These are phyloP conservation scores for Holacanthella duospinosa DNA, from an alignment of 2,888 invertebrate species.

Conservation along the genomic window DNA sequence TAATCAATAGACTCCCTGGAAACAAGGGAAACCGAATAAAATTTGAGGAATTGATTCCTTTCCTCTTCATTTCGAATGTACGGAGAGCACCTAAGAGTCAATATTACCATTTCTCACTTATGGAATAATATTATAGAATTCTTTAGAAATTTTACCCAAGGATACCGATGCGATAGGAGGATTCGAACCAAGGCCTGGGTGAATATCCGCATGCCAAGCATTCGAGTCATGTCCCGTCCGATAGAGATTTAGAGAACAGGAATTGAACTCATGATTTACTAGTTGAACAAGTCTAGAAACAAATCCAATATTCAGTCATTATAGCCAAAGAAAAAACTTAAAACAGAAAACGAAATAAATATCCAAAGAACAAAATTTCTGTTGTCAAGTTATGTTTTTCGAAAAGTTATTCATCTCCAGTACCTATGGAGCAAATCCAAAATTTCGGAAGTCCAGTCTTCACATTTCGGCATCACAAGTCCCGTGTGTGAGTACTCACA, in stretches of 20 bases:
- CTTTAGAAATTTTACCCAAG: slow-evolving; percentile 34
- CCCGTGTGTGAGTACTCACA: slow-evolving; percentile 44
- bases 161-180: slow-evolving; percentile 33
- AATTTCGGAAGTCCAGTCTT: slow-evolving; percentile 38
- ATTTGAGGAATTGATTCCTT: slow-evolving; percentile 21
- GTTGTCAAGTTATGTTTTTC: no score
- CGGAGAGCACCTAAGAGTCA: slow-evolving; percentile 22
- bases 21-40: slow-evolving; percentile 41
- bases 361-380: not conserved
- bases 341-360: not conserved
- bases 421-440: slow-evolving; percentile 37
- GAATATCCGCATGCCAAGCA: slow-evolving; percentile 45
- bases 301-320: slow-evolving; percentile 7
- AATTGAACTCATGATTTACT: slow-evolving; percentile 44
- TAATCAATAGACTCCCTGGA: slow-evolving; percentile 44
- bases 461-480: slow-evolving; percentile 33
- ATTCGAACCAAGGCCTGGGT: slow-evolving; percentile 41
- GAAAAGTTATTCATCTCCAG: no score
- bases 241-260: slow-evolving; percentile 45
- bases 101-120: no score
- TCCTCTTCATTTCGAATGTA: slow-evolving; percentile 29
- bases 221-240: slow-evolving; percentile 44
- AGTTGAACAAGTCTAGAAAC: slow-evolving; percentile 30
- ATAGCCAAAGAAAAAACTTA: slow-evolving; percentile 7
- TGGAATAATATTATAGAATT: not conserved